phyloP scores from a whole-genome alignment of 2,888 invertebrate species.

The Tachina lurida region DNA sequence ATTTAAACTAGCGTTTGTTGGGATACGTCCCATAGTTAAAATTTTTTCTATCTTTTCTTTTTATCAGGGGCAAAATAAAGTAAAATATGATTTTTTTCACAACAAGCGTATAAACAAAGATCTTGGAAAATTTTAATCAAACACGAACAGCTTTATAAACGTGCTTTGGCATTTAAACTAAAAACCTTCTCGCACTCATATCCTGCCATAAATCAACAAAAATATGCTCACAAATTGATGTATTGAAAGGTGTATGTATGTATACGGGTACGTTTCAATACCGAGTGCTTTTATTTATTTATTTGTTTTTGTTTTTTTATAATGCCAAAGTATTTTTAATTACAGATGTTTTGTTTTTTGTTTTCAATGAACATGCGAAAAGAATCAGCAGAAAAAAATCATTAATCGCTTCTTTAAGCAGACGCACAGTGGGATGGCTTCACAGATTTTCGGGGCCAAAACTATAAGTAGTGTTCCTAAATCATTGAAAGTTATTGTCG shows the following conservation, averaged over 20 bases:
- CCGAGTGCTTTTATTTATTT: background rate
- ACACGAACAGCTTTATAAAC: conserved; percentile 61
- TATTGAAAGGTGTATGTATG: conserved; percentile 6
- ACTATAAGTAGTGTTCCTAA: too few relatives aligned
- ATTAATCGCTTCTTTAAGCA: conserved; percentile 61
- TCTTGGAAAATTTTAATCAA: conserved; percentile 55
- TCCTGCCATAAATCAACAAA: background rate
- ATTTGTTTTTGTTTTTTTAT: conserved; percentile 29
- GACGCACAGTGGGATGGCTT: background rate
- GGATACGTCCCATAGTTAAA: background rate
- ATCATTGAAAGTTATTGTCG: too few relatives aligned
- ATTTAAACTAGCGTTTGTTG: too few relatives aligned
- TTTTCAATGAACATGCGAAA: conserved; percentile 48
- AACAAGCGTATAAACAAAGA: conserved; percentile 42
- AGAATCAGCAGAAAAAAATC: conserved; percentile 31
- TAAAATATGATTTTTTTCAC: conserved; percentile 16
- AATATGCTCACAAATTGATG: conserved; percentile 27
- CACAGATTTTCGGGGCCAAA: too few relatives aligned
- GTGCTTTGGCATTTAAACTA: conserved; percentile 52
- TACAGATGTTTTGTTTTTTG: conserved; percentile 36
- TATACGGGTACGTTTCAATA: background rate
- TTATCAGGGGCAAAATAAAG: conserved; percentile 42
- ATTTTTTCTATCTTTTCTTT: conserved; percentile 48
- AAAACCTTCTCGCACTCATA: background rate
- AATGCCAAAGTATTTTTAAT: conserved; percentile 63